A percentile compares a stretch with the other conserved stretches of the same genome.
These are phyloP conservation scores for Gibbula magus DNA, from an alignment of 2,888 invertebrate genomes.

Conservation along the genomic window DNA sequence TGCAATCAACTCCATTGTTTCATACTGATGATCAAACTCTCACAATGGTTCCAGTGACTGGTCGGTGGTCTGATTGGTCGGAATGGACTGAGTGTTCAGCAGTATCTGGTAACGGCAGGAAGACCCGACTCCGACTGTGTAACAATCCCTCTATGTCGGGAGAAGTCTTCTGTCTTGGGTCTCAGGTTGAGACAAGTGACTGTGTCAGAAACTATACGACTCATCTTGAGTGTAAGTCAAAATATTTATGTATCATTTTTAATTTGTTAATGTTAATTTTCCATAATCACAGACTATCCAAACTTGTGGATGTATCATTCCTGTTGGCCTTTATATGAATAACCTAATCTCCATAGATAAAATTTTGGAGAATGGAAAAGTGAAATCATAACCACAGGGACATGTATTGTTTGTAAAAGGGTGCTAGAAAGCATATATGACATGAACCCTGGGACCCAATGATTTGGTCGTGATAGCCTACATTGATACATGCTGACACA, in stretches of 20 bases:
- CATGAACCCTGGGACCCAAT: too few relatives aligned
- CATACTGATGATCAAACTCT: too few relatives aligned
- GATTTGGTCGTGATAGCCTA: too few relatives aligned
- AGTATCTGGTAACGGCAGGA: slow-evolving; percentile 39
- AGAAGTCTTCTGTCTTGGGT: slow-evolving; percentile 34
- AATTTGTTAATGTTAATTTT: neutral
- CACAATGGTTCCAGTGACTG: slow-evolving; percentile 36
- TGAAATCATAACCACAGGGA: too few relatives aligned
- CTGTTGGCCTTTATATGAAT: too few relatives aligned
- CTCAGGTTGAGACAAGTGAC: neutral
- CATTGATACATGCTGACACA: too few relatives aligned
- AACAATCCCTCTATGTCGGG: slow-evolving; percentile 39
- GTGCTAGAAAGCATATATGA: neutral
- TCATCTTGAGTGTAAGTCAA: neutral
- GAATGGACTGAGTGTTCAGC: slow-evolving; percentile 45
- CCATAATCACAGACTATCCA: too few relatives aligned
- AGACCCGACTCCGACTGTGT: slow-evolving; percentile 40
- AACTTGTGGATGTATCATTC: too few relatives aligned
- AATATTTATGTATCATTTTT: neutral
- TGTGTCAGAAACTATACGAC: slow-evolving; percentile 2
- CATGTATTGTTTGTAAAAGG: neutral
- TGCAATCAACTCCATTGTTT: too few relatives aligned
- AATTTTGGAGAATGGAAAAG: too few relatives aligned
- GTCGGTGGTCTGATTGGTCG: slow-evolving; percentile 47
- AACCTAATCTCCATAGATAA: too few relatives aligned